Evolutionary conservation across 2,113 vertebrate genomes (phyloP).

Genomic region (Sebastes schlegelii): DNA sequence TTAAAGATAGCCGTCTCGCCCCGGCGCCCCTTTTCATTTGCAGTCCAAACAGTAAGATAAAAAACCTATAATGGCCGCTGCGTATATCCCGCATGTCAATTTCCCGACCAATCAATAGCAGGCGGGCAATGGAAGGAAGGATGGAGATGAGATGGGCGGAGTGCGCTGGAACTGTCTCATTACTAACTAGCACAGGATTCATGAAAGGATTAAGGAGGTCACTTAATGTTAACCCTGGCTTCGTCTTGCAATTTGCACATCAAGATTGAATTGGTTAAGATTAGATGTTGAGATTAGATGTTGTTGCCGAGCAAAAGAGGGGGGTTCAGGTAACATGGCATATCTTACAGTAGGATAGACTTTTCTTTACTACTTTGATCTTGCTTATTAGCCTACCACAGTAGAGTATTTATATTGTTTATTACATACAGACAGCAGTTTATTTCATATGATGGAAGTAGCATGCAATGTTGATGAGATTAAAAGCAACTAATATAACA

Average conservation of each 20-base stretch:
- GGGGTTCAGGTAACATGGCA: conserved; percentile 12
- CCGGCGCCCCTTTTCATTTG: conserved; percentile 79
- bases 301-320: conserved; percentile 42
- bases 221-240: conserved; percentile 69
- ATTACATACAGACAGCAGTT: neutral
- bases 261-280: conserved; percentile 66
- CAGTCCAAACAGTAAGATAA: conserved; percentile 82
- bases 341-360: conserved; percentile 1
- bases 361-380: neutral
- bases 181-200: conserved; percentile 75
- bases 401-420: neutral
- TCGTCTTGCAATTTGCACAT: conserved; percentile 72
- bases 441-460: neutral
- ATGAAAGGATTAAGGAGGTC: conserved; percentile 76
- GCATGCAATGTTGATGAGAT: neutral
- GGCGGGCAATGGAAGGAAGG: conserved; percentile 68
- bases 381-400: neutral
- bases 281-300: conserved; percentile 32
- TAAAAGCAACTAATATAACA: neutral
- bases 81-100: conserved; percentile 83
- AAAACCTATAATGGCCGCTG: conserved; percentile 79
- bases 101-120: conserved; percentile 83
- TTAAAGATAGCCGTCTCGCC: conserved; percentile 80
- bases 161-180: conserved; percentile 77
- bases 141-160: conserved; percentile 68